Percentiles rank a stretch among this genome's conserved stretches.
These are phyloP conservation scores for Tolypeutes matacus DNA, from an alignment of 2,797 vertebrate genomes.

Conservation along the genomic window DNA sequence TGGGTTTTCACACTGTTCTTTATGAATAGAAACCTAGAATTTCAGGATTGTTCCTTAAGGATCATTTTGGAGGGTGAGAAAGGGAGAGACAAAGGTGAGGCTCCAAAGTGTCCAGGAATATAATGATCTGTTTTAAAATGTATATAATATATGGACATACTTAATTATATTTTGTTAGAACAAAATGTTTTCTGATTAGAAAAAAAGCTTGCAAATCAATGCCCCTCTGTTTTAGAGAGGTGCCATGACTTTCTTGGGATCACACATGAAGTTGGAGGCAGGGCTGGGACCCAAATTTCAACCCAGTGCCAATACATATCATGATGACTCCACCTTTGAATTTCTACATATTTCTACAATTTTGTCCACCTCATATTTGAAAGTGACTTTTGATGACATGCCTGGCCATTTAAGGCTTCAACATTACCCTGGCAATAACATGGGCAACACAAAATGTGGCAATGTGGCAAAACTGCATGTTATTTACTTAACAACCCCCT, in stretches of 20 bases:
- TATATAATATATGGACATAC: background rate
- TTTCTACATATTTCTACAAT: background rate
- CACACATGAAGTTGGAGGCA: background rate
- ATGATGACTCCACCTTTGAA: background rate
- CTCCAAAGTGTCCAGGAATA: background rate
- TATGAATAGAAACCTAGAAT: background rate
- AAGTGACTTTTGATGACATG: background rate
- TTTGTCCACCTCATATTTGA: background rate
- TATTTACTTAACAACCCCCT: background rate
- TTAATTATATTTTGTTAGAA: constrained; percentile 4
- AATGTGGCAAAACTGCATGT: background rate
- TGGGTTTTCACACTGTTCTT: background rate
- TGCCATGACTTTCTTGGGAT: background rate
- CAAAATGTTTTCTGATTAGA: background rate
- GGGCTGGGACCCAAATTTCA: background rate
- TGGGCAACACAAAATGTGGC: background rate
- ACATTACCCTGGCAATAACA: no score
- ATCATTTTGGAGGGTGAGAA: background rate
- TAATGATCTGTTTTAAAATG: background rate
- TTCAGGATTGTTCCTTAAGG: background rate
- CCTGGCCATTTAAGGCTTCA: no score
- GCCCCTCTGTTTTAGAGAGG: background rate
- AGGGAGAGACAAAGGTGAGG: background rate
- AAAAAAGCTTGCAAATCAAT: background rate
- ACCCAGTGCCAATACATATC: background rate